Conservation (phyloP, 1,140 invertebrate genomes). For the Temnothorax nylanderi region DNA sequence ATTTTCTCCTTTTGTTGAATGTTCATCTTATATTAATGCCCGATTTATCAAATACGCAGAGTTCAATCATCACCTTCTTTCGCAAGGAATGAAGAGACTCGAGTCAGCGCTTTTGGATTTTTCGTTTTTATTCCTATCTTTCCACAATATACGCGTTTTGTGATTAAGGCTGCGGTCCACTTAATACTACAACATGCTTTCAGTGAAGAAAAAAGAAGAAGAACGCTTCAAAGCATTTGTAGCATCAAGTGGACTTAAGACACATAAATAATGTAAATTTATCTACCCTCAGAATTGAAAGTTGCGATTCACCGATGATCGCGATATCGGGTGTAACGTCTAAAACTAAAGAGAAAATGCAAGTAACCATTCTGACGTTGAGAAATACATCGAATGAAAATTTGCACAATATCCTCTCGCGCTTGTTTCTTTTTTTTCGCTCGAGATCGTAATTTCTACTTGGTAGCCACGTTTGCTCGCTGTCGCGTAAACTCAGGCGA, state of each 20-base stretch:
- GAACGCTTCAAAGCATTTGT: too few relatives aligned
- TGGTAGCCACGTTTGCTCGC: neutral
- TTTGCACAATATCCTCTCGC: neutral
- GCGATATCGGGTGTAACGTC: neutral
- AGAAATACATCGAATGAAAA: neutral
- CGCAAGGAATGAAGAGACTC: neutral
- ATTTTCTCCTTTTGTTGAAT: neutral
- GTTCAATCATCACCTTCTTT: neutral
- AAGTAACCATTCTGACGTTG: neutral
- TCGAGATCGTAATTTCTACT: neutral
- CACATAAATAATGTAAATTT: neutral
- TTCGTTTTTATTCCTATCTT: neutral
- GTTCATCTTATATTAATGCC: neutral
- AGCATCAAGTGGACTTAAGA: neutral
- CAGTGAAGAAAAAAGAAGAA: too few relatives aligned
- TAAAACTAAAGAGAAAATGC: neutral
- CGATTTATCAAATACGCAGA: neutral
- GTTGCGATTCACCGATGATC: neutral
- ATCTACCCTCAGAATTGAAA: neutral
- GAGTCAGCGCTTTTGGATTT: neutral
- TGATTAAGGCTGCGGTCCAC: neutral
- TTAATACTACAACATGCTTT: too few relatives aligned
- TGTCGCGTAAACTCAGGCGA: slow-evolving; percentile 39
- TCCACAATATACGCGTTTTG: neutral
- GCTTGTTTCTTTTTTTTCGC: neutral